phyloP scores from a whole-genome alignment of 30 jellyfish, hydroid and myxozoan species.

The Turritopsis rubra region DNA sequence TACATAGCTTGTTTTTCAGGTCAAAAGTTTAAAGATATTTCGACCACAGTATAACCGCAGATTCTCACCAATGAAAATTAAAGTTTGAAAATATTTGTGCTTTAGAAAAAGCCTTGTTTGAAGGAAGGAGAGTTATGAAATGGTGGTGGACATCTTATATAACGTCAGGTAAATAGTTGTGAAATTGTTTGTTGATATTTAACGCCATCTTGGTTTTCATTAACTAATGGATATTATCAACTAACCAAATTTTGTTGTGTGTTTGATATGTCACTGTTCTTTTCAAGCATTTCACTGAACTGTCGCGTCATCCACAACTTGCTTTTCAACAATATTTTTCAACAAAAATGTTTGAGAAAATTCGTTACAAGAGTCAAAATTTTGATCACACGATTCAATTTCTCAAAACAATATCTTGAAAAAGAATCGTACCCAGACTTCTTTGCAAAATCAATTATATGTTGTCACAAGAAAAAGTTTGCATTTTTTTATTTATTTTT shows the following conservation, averaged over 20 bases:
- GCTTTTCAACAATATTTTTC: no score
- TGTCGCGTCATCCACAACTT: no score
- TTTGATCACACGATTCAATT: no score
- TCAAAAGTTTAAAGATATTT: not conserved
- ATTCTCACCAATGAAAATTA: not conserved
- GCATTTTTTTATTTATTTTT: not conserved
- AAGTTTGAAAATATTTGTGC: no score
- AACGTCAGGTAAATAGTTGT: not conserved
- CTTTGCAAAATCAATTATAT: not conserved
- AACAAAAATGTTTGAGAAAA: no score
- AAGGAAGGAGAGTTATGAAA: not conserved
- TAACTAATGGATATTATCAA: not conserved
- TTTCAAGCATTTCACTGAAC: not conserved
- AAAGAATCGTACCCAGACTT: not conserved
- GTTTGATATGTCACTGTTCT: not conserved
- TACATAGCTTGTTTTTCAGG: no score
- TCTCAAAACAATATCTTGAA: not conserved
- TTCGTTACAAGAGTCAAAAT: no score
- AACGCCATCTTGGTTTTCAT: not conserved
- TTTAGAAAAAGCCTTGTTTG: not conserved
- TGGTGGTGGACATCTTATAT: not conserved
- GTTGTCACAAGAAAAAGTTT: not conserved
- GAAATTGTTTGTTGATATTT: not conserved
- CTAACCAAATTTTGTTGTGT: not conserved
- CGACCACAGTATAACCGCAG: not conserved